Base-by-base conservation (phyloP, 2,888 invertebrate genomes). In the Eupithecia centaureata region DNA sequence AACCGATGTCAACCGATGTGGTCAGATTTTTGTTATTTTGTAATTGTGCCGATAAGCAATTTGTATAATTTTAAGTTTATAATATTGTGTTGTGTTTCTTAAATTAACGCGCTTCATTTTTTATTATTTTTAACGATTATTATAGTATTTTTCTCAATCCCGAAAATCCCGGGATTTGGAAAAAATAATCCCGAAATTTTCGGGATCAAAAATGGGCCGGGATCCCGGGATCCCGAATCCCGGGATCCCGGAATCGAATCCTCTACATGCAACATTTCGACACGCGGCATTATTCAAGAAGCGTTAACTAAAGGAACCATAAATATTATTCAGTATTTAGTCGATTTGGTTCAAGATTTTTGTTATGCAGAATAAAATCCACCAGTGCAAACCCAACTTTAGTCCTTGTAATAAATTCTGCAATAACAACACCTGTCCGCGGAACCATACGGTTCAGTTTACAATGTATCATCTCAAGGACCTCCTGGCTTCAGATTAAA, bases 401-500 rank as follows among this genome's bases (percentile, higher is more conserved):
- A 52, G 63, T 68, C 61, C 33, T 30, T 47, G 28, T 67, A 70
- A 73, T 73, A 73, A 72, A 74, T 72, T 68, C 64, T 61, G 61
- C 65, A 74, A 74, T 75, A 71, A 71, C 76, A 70, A 74, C 73
- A 71, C 70, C 73, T 71, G 69, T 75, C 76, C 65, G 70, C 71
- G 75, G 70, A 76, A 73, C 76, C 67, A 77, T 76, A 74, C 74
- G 61, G 68, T 73, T 75, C 76, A 73, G 81, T 80, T 78, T 76
- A 79, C 79, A 78, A 77, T 74, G 76, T 74, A 80, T 77, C 79
- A 76, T 77, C 73, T 61, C n/a, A 27, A 30, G 79, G 87, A 89
- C 88, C 87, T 86, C 88, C 89, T 86, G 86, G 83, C 75, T 82
- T 79, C 82, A 82, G 78, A 79, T 86, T 86, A 85, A 85, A 85